phyloP scores from a whole-genome alignment of 1,140 invertebrate genomes.

The Brevipalpus yothersi region DNA sequence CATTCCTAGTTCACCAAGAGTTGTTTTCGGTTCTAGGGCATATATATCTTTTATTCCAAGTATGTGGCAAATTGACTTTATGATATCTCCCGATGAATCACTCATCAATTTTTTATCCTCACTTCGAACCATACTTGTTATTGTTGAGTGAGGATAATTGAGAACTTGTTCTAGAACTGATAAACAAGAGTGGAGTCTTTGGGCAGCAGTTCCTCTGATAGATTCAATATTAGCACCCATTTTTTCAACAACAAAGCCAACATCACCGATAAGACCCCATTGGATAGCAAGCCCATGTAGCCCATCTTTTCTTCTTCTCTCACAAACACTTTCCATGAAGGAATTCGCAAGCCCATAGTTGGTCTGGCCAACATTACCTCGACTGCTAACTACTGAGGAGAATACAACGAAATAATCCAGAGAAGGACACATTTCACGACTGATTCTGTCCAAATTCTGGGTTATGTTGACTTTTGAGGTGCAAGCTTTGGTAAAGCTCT shows the following conservation, averaged over 20 bases:
- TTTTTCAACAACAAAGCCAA: conserved; percentile 54
- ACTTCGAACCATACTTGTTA: conserved; percentile 9
- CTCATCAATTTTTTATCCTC: conserved; percentile 24
- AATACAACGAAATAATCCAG: conserved; percentile 82
- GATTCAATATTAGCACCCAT: conserved; percentile 45
- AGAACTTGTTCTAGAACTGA: conserved; percentile 50
- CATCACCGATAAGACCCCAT: conserved; percentile 93
- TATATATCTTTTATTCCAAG: conserved; percentile 49
- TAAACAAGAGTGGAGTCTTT: conserved; percentile 66
- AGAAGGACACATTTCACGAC: conserved; percentile 42
- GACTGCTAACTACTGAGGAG: conserved; percentile 41
- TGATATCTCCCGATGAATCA: conserved; percentile 19
- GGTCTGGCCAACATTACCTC: not conserved
- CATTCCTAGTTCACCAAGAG: conserved; percentile 73
- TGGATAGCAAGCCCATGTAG: conserved; percentile 64
- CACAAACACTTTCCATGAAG: conserved; percentile 63
- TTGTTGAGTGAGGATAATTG: not conserved
- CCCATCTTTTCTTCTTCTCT: conserved; percentile 29
- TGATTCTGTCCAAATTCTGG: conserved; percentile 42
- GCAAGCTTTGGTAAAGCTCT: conserved; percentile 42
- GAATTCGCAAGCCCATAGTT: conserved; percentile 45
- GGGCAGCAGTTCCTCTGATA: conserved; percentile 72
- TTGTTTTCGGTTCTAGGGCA: conserved; percentile 40
- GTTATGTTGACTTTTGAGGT: conserved; percentile 36
- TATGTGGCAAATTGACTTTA: conserved; percentile 19